Conservation (phyloP, 2,113 vertebrate genomes). For the Erythrolamprus reginae region DNA sequence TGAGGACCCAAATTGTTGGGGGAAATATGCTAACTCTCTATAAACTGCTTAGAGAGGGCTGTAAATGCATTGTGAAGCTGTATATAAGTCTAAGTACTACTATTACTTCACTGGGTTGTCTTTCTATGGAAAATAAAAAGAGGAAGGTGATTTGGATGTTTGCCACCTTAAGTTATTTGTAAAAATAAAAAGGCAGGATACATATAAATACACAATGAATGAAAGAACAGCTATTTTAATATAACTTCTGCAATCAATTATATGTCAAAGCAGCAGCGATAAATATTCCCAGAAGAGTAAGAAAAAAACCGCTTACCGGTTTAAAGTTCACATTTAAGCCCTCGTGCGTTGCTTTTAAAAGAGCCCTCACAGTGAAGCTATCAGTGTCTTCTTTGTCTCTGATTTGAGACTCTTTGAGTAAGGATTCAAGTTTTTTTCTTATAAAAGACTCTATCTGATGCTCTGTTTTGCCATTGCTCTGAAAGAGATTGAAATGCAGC, state of each 20-base stretch:
- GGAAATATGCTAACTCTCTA: too few species aligned
- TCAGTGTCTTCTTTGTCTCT: conserved; percentile 93
- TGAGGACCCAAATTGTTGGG: too few species aligned
- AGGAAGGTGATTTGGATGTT: too few species aligned
- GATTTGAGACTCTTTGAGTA: conserved; percentile 90
- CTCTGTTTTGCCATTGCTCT: conserved; percentile 83
- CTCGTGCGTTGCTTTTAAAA: conserved; percentile 89
- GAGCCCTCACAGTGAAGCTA: conserved; percentile 90
- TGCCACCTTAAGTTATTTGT: not conserved
- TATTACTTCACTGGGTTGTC: too few species aligned
- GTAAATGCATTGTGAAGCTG: too few species aligned
- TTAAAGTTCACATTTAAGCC: conserved; percentile 87
- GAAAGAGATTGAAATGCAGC: conserved; percentile 49
- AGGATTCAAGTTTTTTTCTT: conserved; percentile 91
- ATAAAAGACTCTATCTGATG: conserved; percentile 94
- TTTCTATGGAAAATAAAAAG: too few species aligned
- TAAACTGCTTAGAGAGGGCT: too few species aligned
- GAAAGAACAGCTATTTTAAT: not conserved
- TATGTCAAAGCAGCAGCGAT: accelerated
- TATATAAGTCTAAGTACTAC: too few species aligned
- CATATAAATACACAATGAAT: not conserved
- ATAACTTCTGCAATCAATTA: not conserved
- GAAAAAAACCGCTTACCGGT: conserved; percentile 71
- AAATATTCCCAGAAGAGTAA: accelerated
- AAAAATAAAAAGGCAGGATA: not conserved